Conservation (phyloP, 2,888 invertebrate species). For the Andricus curvator region DNA sequence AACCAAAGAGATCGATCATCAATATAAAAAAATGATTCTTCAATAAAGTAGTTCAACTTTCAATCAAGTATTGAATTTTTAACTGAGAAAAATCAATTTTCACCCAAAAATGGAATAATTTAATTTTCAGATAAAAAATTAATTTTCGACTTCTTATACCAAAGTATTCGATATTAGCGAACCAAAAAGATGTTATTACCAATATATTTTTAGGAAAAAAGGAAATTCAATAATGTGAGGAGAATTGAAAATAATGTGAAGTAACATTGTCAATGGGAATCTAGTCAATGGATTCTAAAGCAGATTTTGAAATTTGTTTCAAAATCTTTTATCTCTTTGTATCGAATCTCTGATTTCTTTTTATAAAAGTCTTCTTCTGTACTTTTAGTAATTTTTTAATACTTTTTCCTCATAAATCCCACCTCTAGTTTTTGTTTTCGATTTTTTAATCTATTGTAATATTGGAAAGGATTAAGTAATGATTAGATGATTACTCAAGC, state of each 20-base stretch:
- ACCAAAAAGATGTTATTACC: slow-evolving; percentile 15
- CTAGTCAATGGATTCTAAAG: slow-evolving; percentile 2
- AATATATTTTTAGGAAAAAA: not conserved
- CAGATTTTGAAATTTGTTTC: not conserved
- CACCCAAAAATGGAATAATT: too few relatives aligned
- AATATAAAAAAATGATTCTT: too few relatives aligned
- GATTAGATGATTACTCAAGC: not conserved
- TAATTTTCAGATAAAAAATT: too few relatives aligned
- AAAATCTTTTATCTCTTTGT: not conserved
- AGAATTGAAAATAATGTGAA: not conserved
- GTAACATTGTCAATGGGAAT: not conserved
- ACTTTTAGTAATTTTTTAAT: not conserved
- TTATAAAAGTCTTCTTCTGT: not conserved
- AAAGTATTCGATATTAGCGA: slow-evolving; percentile 29
- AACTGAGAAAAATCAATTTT: too few relatives aligned
- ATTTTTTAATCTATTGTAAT: not conserved
- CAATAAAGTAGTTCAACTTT: too few relatives aligned
- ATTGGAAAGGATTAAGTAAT: not conserved
- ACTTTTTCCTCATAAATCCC: not conserved
- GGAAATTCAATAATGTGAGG: not conserved
- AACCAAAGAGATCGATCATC: too few relatives aligned
- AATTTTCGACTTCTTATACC: not conserved
- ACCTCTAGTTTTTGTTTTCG: not conserved
- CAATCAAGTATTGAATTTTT: too few relatives aligned
- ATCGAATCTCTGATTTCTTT: not conserved